Evolutionary conservation across 2,888 invertebrate genomes (phyloP).

Genomic region (Liopterus haemorrhoidalis): DNA sequence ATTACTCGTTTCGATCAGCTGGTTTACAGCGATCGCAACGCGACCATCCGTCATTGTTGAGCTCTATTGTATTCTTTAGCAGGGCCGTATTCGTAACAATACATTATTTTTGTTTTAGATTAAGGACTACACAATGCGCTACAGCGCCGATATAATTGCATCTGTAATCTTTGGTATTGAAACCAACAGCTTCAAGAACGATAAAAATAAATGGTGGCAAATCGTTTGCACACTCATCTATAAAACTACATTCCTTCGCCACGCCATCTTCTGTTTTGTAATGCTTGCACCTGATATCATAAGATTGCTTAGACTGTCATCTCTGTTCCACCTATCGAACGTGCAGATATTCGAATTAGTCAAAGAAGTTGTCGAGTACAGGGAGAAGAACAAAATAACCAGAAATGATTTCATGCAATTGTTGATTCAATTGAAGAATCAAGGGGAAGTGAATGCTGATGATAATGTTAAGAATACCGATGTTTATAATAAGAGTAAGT

Average conservation of each 20-base stretch:
- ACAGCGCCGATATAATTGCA: slow-evolving; percentile 4
- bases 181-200: slow-evolving; percentile 9
- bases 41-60: no score
- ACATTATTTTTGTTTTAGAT: slow-evolving; percentile 20
- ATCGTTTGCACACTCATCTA: background rate
- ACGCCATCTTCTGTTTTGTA: background rate
- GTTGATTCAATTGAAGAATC: slow-evolving; percentile 7
- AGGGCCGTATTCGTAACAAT: no score
- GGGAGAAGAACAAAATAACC: slow-evolving; percentile 9
- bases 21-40: no score
- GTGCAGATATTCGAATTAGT: slow-evolving; percentile 8
- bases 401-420: slow-evolving; percentile 13
- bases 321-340: slow-evolving; percentile 7
- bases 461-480: no score
- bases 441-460: background rate
- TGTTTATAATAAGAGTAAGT: background rate
- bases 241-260: background rate
- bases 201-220: background rate
- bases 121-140: slow-evolving; percentile 2
- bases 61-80: no score
- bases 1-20: no score
- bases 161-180: slow-evolving; percentile 9
- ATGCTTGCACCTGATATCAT: background rate
- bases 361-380: slow-evolving; percentile 5
- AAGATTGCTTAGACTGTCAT: background rate